Conservation (phyloP, 1,140 invertebrate genomes). For the Bombus polaris region DNA sequence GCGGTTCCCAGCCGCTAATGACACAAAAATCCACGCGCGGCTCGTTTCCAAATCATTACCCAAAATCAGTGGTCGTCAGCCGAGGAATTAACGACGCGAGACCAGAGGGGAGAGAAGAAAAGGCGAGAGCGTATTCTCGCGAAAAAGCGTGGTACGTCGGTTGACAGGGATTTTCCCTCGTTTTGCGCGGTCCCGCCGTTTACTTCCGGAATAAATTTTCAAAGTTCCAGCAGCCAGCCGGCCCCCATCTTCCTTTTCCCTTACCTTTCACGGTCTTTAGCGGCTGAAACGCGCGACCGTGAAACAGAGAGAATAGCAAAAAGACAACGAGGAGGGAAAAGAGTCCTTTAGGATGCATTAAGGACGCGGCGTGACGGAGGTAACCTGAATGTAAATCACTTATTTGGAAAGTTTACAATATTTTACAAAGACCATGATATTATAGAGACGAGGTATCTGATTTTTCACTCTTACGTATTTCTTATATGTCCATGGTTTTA, state of each 20-base stretch:
- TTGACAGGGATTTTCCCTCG: conserved; percentile 5
- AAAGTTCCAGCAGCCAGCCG: conserved; percentile 39
- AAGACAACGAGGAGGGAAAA: neutral
- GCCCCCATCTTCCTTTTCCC: neutral
- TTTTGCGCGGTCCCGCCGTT: conserved; percentile 35
- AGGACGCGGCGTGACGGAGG: neutral
- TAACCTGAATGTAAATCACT: neutral
- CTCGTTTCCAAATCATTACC: conserved; percentile 45
- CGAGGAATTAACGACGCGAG: conserved; percentile 42
- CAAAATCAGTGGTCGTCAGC: conserved; percentile 19
- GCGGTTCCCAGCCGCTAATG: conserved; percentile 7
- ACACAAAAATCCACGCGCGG: conserved; percentile 19
- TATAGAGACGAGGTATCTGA: neutral
- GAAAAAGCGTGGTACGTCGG: conserved; percentile 6
- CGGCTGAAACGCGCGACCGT: neutral
- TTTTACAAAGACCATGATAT: neutral
- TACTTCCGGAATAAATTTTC: conserved; percentile 57
- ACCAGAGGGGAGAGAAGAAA: neutral
- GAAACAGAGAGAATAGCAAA: conserved; percentile 15
- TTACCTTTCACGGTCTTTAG: conserved; percentile 45
- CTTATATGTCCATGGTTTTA: neutral
- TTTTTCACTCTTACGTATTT: neutral
- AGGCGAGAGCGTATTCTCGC: neutral
- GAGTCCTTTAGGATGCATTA: conserved; percentile 7
- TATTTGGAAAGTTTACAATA: neutral